Evolutionary conservation across 2,113 vertebrate genomes (phyloP), one percentile per base, ranked within the genome.

Genomic region (Oreochromis tanganicae): DNA sequence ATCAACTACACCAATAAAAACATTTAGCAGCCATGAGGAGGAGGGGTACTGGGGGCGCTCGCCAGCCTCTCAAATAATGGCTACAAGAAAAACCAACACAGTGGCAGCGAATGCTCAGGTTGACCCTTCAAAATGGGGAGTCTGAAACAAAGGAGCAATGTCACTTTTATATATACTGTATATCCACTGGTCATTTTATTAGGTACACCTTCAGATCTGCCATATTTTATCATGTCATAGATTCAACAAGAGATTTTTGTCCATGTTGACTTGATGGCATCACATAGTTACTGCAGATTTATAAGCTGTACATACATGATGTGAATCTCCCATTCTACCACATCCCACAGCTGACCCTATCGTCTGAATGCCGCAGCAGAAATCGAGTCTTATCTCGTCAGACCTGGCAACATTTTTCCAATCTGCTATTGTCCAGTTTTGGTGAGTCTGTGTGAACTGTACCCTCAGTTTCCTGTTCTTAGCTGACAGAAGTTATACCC

Each of bases 141-240:
- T 41, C 7, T 14, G 38, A 38, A 43, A 43, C n/a, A 71, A 71
- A 71, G 24, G 38, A 38, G 38, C 41, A 46, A 46, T 46, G 68
- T 46, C n/a, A 3, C 68, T 46, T 73, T 73, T 46, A 27, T 61
- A 61, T 73, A 61, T 73, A 73, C 8, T n/a, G n/a, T n/a, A n/a
- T n/a, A 71, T 41, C 61, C 6, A 66, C 61, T 66, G 61, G 61
- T 24, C 3, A 71, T 71, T 24, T 71, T 43, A 71, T 43, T 71
- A 24, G 7, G 66, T 73, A 27, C 38, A 27, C 21, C 38, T 27
- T 73, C 21, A 46, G 66, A 1, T 24, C 21, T 73, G 66, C 66
- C 66, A 27, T 16, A 27, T 6, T 73, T 46, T 27, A 16, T 73
- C 21, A 17, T 46, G 3, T 43, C 21, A 71, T 41, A 9, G 36